Evolutionary conservation across 2,888 invertebrate species (phyloP), one percentile per base, ranked within the genome.

Genomic region (Drosophila rubida): DNA sequence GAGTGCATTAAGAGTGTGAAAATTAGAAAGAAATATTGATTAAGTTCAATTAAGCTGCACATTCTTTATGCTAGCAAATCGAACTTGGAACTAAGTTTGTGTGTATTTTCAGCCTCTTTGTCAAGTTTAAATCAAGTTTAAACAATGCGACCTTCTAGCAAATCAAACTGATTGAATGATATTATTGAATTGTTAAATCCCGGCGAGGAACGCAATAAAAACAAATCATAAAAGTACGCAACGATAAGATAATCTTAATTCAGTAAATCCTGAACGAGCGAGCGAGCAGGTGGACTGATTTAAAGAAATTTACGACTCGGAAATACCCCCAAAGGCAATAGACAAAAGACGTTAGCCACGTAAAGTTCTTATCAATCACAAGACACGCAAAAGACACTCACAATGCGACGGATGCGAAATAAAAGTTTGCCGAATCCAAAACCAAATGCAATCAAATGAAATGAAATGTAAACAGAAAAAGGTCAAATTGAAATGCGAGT

Each of bases 161-260:
- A 59, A 39, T n/a, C 16, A 6, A 46, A 27, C 25, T 19, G 55
- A 48, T 59, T 58, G 14, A 54, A 46, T 50, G 19, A 32, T 57
- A 41, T 19, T 49, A 25, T 51, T 45, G 30, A 65, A 69, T 65
- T 58, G 63, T 13, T 5, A 66, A 87, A 74, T 70, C 64, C 68
- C 54, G 49, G 79, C 57, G 39, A 66, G 46, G 3, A 67, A 62
- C 35, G 63, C 41, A 50, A 69, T 70, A 55, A 76, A 84, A 82
- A 64, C 53, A 75, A 78, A 78, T 69, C 42, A 58, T 81, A 75
- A 81, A 57, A 64, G 39, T 48, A 22, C 50, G 27, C 54, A 51
- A 58, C 11, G 81, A 81, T 81, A 75, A 81, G 88, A 72, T 82
- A 86, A 81, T 82, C 69, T 48, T 13, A 58, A 57, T 55, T 39